phyloP scores from a whole-genome alignment of 2,888 invertebrate genomes.

The Microctonus aethiopoides region DNA sequence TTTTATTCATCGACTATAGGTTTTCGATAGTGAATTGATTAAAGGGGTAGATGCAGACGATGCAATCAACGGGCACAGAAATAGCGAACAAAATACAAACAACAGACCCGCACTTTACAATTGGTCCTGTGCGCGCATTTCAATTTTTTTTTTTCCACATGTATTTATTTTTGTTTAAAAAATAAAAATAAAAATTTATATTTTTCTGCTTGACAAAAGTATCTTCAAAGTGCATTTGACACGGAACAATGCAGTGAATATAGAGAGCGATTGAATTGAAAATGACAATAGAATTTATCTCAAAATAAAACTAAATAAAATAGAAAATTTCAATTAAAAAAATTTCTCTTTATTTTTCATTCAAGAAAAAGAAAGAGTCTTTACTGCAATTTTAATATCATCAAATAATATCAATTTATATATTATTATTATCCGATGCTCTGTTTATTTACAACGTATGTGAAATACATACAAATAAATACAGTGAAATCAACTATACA shows the following conservation, averaged over 20 bases:
- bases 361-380: too few species aligned
- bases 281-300: too few species aligned
- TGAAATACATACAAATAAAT: not conserved
- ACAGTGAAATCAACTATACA: not conserved
- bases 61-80: not conserved
- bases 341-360: too few species aligned
- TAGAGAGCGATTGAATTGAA: too few species aligned
- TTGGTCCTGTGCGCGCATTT: not conserved
- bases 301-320: too few species aligned
- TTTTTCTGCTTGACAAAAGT: too few species aligned
- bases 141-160: not conserved
- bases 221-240: too few species aligned
- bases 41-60: not conserved
- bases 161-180: not conserved
- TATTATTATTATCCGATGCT: not conserved
- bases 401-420: not conserved
- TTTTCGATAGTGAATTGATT: not conserved
- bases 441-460: not conserved
- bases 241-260: too few species aligned
- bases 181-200: too few species aligned
- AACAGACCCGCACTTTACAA: not conserved
- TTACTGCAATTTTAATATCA: too few species aligned
- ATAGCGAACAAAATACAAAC: not conserved
- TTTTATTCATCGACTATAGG: not conserved
- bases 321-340: too few species aligned